Conservation (phyloP, 2,113 vertebrate species). For the Lutjanus erythropterus region DNA sequence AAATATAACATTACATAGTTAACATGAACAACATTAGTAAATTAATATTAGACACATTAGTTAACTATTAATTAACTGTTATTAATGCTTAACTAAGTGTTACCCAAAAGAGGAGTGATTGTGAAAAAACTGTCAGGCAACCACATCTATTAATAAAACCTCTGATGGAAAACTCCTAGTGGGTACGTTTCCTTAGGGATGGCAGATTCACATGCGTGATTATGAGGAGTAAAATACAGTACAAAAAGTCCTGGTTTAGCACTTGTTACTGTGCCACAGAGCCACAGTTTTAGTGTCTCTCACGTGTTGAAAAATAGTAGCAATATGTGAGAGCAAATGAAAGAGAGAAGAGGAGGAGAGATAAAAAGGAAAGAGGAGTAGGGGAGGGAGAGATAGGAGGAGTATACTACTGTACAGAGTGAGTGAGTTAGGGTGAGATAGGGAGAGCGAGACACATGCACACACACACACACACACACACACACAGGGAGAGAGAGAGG, state of each 20-base stretch:
- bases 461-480: constrained; percentile 11
- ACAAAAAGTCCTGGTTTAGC: constrained; percentile 22
- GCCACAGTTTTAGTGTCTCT: constrained; percentile 40
- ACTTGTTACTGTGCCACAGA: constrained; percentile 50
- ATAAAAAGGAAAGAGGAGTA: constrained; percentile 29
- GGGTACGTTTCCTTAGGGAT: constrained; percentile 40
- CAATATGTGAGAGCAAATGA: constrained; percentile 57
- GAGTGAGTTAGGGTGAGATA: constrained; percentile 59
- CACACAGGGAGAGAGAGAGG: constrained; percentile 62
- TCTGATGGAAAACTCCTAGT: constrained; percentile 37
- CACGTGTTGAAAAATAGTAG: constrained; percentile 65
- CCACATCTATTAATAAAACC: constrained; percentile 58
- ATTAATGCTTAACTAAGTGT: no score
- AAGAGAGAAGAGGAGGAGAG: constrained; percentile 42
- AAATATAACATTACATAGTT: no score
- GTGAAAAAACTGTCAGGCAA: constrained; percentile 49
- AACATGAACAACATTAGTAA: no score
- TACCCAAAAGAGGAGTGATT: constrained; percentile 42
- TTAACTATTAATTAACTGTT: no score
- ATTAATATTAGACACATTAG: no score
- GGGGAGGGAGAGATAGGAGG: constrained; percentile 66
- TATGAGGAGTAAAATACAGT: constrained; percentile 34
- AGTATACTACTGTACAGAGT: constrained; percentile 74
- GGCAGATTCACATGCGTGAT: constrained; percentile 38
- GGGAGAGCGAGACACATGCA: constrained; percentile 38